Conservation (phyloP, 2,888 invertebrate species). For the Plagiodera versicolora region DNA sequence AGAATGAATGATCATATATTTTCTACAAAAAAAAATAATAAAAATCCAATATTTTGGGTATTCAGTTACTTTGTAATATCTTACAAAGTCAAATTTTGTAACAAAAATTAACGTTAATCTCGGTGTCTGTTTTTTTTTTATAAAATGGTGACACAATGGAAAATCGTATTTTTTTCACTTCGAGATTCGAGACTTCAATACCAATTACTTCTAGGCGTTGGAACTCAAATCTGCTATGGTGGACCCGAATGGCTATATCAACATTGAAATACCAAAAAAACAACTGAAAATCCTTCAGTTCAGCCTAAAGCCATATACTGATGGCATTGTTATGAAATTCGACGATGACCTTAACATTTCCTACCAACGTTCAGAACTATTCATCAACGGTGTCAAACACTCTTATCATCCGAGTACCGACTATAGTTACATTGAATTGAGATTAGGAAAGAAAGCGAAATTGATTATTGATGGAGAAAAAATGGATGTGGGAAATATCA, state of each 20-base stretch:
- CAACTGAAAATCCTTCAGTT: slow-evolving; percentile 37
- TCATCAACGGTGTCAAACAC: slow-evolving; percentile 6
- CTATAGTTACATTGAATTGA: slow-evolving; percentile 21
- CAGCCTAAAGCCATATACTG: slow-evolving; percentile 34
- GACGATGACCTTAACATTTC: slow-evolving; percentile 1
- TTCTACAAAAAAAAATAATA: not conserved
- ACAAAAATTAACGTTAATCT: too few relatives aligned
- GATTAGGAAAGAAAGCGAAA: slow-evolving; percentile 28
- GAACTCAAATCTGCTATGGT: slow-evolving; percentile 69
- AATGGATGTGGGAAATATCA: slow-evolving; percentile 12
- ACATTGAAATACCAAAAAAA: slow-evolving; percentile 65
- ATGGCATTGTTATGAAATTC: slow-evolving; percentile 36
- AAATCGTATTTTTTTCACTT: too few relatives aligned
- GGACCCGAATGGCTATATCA: slow-evolving; percentile 77
- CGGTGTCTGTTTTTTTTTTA: too few relatives aligned
- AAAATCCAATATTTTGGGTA: not conserved
- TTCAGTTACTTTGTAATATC: too few relatives aligned
- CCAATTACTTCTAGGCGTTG: slow-evolving; percentile 38
- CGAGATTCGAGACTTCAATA: too few relatives aligned
- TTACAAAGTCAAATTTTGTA: too few relatives aligned
- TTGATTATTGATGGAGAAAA: slow-evolving; percentile 24
- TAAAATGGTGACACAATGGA: too few relatives aligned
- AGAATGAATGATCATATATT: too few relatives aligned
- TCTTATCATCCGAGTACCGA: slow-evolving; percentile 12
- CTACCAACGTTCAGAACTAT: slow-evolving; percentile 2